Conservation (phyloP, 2,113 vertebrate genomes). For the Raja brachyura region DNA sequence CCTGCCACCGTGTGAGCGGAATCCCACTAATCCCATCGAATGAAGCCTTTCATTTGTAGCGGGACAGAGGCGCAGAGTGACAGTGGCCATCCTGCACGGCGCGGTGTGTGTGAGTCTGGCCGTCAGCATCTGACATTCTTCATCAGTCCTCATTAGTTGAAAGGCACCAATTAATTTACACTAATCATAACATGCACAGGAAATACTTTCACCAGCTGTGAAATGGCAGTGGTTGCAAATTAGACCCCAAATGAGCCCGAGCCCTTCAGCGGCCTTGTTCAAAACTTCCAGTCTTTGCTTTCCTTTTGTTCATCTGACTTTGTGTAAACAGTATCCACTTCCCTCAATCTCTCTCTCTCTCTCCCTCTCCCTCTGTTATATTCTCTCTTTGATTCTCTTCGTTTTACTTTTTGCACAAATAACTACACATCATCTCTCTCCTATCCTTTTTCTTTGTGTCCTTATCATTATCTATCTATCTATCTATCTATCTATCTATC, state of each 20-base stretch:
- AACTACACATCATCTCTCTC: conserved; percentile 48
- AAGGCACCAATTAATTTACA: conserved; percentile 68
- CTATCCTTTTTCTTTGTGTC: conserved; percentile 42
- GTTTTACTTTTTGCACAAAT: too few species aligned
- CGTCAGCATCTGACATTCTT: conserved; percentile 59
- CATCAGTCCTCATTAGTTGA: conserved; percentile 70
- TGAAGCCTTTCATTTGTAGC: conserved; percentile 45
- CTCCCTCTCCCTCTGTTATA: too few species aligned
- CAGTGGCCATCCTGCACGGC: not conserved
- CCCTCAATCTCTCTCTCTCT: conserved; percentile 43
- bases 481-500: not conserved
- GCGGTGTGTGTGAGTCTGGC: conserved; percentile 41
- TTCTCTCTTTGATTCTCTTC: too few species aligned
- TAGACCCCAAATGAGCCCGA: conserved; percentile 56
- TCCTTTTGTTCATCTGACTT: conserved; percentile 38
- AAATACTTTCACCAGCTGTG: conserved; percentile 67
- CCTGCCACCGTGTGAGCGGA: not conserved
- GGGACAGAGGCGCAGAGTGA: conserved; percentile 48
- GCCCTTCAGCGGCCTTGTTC: conserved; percentile 53
- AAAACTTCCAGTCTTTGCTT: conserved; percentile 61
- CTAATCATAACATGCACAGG: conserved; percentile 64
- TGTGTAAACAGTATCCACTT: conserved; percentile 52
- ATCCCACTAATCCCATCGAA: conserved; percentile 4
- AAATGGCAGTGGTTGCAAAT: conserved; percentile 63
- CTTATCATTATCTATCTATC: conserved; percentile 63